Evolutionary conservation across 2,113 vertebrate species (phyloP).

Genomic region (Apaloderma vittatum): DNA sequence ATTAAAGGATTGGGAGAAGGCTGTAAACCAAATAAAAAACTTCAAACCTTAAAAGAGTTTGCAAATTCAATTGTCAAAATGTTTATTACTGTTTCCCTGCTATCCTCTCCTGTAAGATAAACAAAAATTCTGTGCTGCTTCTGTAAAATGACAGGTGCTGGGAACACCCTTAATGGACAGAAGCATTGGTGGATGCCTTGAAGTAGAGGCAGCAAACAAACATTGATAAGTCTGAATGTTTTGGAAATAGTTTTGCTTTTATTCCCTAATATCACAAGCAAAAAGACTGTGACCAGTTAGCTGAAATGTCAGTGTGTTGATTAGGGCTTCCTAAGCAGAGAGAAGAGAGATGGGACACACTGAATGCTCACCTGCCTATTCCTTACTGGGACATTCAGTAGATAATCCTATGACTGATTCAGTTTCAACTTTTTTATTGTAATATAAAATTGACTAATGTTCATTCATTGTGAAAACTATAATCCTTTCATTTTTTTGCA

Average conservation of each 20-base stretch:
- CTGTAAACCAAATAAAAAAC: not conserved
- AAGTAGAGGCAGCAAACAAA: not conserved
- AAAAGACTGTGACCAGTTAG: not conserved
- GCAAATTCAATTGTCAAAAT: not conserved
- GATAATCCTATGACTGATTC: not conserved
- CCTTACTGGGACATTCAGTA: not conserved
- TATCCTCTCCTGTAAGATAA: not conserved
- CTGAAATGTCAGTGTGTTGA: not conserved
- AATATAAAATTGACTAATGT: not conserved
- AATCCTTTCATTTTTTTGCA: not conserved
- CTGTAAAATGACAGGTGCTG: not conserved
- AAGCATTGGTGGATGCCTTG: not conserved
- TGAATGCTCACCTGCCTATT: not conserved
- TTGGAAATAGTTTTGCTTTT: not conserved
- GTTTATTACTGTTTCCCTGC: not conserved
- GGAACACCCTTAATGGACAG: not conserved
- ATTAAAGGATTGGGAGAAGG: not conserved
- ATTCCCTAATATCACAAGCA: not conserved
- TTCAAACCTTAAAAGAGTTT: not conserved
- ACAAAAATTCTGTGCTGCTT: not conserved
- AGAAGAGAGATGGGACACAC: not conserved
- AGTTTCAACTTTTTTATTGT: not conserved
- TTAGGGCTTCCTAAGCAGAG: not conserved
- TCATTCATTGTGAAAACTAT: not conserved
- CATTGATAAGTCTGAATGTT: not conserved